Percentiles rank a stretch among this genome's conserved stretches.
phyloP scores from a whole-genome alignment of 2,113 vertebrate genomes.

The Melanerpes aurifrons region DNA sequence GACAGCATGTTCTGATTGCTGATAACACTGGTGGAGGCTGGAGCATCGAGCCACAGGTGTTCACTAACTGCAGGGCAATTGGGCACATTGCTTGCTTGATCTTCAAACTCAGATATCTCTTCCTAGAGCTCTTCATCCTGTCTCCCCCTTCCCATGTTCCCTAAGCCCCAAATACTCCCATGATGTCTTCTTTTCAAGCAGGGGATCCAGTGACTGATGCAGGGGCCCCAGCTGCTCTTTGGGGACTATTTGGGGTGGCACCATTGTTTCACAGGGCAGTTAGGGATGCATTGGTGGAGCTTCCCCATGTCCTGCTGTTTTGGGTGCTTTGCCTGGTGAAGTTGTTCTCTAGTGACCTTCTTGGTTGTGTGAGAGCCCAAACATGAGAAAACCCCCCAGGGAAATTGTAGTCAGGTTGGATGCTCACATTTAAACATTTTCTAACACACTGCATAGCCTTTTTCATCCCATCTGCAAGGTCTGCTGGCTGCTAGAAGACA shows the following conservation, averaged over 20 bases:
- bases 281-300: rapidly evolving
- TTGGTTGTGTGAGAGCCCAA: not conserved
- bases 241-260: not conserved
- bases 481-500: not conserved
- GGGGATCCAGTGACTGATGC: rapidly evolving
- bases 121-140: not conserved
- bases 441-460: not conserved
- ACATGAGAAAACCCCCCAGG: not conserved
- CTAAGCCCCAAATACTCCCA: not conserved
- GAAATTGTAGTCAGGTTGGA: not conserved
- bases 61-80: rapidly evolving
- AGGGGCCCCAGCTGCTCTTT: not conserved
- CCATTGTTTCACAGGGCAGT: rapidly evolving
- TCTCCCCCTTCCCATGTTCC: not conserved
- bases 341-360: not conserved
- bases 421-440: not conserved
- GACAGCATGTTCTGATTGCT: rapidly evolving
- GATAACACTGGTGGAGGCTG: rapidly evolving
- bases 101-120: not conserved
- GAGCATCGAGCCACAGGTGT: rapidly evolving
- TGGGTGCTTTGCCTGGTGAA: not conserved
- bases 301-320: not conserved
- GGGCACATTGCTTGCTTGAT: rapidly evolving
- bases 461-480: not conserved
- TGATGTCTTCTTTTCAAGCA: not conserved